Evolutionary conservation across 2,797 vertebrate genomes (phyloP).

Genomic region (Oryzias sinensis): DNA sequence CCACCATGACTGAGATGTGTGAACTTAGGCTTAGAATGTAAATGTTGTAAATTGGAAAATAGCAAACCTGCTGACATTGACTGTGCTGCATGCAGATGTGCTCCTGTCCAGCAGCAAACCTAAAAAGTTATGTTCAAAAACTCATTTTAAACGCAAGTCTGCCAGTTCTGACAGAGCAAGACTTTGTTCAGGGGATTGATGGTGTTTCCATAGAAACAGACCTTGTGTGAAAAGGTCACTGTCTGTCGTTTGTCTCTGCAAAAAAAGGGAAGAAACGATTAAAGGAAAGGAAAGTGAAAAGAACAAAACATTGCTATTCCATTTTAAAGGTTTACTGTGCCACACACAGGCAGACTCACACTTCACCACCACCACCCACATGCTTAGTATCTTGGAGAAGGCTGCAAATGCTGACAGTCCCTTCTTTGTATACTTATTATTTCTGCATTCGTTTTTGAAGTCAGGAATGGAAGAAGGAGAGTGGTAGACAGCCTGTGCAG

Average conservation of each 20-base stretch:
- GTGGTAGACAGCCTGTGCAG: conserved; percentile 70
- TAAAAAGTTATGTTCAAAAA: conserved; percentile 24
- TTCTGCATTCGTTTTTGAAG: conserved; percentile 83
- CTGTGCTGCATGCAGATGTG: too few relatives aligned
- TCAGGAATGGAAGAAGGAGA: conserved; percentile 81
- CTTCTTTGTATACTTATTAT: conserved; percentile 69
- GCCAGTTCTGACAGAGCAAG: not conserved
- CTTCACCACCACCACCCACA: conserved; percentile 33
- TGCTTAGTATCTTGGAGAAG: conserved; percentile 64
- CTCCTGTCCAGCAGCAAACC: conserved; percentile 34
- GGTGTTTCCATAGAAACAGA: conserved; percentile 94
- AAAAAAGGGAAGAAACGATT: conserved; percentile 78
- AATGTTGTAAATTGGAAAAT: too few relatives aligned
- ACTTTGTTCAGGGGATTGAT: not conserved
- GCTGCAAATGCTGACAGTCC: conserved; percentile 64
- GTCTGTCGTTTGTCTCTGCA: conserved; percentile 83
- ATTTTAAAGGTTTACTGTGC: conserved; percentile 51
- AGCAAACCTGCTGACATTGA: too few relatives aligned
- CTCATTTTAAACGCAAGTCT: not conserved
- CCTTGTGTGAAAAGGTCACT: conserved; percentile 93
- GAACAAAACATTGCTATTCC: conserved; percentile 65
- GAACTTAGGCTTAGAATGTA: too few relatives aligned
- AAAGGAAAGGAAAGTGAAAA: conserved; percentile 47
- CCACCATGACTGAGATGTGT: too few relatives aligned
- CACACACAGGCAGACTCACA: conserved; percentile 3